A percentile compares a stretch with the other conserved stretches of the same genome.
Conservation (phyloP, 1,140 invertebrate species). For the Nilaparvata lugens region DNA sequence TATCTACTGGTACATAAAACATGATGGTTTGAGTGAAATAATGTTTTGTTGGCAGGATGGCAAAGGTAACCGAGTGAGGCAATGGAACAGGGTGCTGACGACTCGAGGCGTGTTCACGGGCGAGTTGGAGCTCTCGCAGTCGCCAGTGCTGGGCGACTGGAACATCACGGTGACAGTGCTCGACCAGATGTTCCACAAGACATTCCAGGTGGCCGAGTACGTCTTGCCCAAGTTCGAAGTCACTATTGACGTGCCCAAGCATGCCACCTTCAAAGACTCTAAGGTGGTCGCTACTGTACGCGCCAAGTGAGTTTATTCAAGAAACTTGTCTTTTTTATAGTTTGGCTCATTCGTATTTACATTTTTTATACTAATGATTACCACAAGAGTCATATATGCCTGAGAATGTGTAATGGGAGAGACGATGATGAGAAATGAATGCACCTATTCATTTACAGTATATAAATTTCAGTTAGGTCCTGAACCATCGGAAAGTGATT, state of each 20-base stretch:
- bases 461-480: too few species aligned
- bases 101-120: conserved; percentile 66
- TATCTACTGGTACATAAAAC: too few species aligned
- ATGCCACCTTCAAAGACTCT: conserved; percentile 69
- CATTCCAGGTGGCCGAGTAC: conserved; percentile 80
- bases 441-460: too few species aligned
- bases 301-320: conserved; percentile 58
- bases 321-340: neutral
- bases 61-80: conserved; percentile 68
- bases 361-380: too few species aligned
- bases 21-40: too few species aligned
- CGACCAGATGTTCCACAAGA: conserved; percentile 55
- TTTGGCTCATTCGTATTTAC: neutral
- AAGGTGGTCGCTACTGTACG: conserved; percentile 65
- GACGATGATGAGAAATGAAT: too few species aligned
- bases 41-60: conserved; percentile 50
- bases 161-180: conserved; percentile 57
- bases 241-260: conserved; percentile 64
- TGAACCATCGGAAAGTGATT: too few species aligned
- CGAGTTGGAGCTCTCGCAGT: conserved; percentile 69
- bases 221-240: conserved; percentile 90
- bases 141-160: conserved; percentile 89
- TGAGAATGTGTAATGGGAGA: too few species aligned
- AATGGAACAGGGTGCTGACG: conserved; percentile 58
- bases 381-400: neutral